These are phyloP conservation scores for Microtus richardsoni DNA, from an alignment of 2,113 vertebrate species.

Conservation along the genomic window DNA sequence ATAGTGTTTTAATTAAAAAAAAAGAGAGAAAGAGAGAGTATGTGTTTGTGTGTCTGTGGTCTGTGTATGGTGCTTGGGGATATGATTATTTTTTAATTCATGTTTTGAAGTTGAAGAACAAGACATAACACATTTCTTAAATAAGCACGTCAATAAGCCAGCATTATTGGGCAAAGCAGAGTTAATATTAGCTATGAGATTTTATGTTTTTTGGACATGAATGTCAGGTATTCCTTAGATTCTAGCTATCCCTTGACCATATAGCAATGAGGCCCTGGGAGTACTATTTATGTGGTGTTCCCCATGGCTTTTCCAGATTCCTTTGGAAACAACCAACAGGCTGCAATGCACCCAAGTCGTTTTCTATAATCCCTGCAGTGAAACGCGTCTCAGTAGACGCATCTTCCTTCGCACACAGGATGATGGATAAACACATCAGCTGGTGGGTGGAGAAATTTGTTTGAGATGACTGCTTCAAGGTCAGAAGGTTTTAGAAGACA, in stretches of 20 bases:
- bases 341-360: neutral
- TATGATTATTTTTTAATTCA: neutral
- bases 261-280: neutral
- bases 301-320: neutral
- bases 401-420: slow-evolving; percentile 59
- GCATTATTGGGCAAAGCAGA: neutral
- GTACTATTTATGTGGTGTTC: neutral
- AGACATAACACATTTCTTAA: neutral
- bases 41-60: neutral
- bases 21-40: too few relatives aligned
- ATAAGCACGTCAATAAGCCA: neutral
- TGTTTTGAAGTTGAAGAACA: slow-evolving; percentile 6
- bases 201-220: neutral
- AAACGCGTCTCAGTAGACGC: slow-evolving; percentile 58
- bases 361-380: neutral
- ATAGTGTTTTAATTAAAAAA: too few relatives aligned
- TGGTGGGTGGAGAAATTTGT: slow-evolving; percentile 77
- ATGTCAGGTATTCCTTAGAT: neutral
- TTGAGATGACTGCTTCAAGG: slow-evolving; percentile 79
- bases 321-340: slow-evolving; percentile 11
- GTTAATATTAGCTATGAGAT: neutral
- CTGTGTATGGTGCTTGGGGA: neutral
- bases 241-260: neutral
- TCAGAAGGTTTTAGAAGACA: slow-evolving; percentile 76
- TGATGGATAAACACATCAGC: slow-evolving; percentile 78